These are phyloP conservation scores for Spheniscus humboldti DNA, from an alignment of 2,797 vertebrate genomes.

Conservation along the genomic window DNA sequence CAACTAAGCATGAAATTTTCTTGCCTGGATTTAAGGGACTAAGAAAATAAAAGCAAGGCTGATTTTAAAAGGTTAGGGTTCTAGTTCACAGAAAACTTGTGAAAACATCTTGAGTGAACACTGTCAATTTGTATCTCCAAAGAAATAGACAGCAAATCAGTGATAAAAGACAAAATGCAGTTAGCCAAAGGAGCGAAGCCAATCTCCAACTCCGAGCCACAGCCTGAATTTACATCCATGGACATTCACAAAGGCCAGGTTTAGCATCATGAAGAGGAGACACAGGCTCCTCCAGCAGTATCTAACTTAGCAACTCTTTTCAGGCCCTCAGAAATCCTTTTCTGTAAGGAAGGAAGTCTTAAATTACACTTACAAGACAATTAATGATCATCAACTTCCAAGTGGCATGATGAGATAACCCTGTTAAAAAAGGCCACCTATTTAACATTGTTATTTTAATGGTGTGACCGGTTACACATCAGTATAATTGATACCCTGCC, in stretches of 20 bases:
- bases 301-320: not conserved
- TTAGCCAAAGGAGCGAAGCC: not conserved
- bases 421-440: not conserved
- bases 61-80: not conserved
- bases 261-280: not conserved
- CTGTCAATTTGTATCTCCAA: not conserved
- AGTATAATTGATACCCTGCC: not conserved
- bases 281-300: not conserved
- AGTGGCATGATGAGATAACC: not conserved
- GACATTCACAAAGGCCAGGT: not conserved
- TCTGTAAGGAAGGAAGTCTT: not conserved
- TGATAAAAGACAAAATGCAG: not conserved
- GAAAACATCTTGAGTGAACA: not conserved
- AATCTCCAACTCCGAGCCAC: not conserved
- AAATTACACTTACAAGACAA: not conserved
- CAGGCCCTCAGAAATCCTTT: not conserved
- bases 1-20: not conserved
- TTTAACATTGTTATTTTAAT: constrained; percentile 12
- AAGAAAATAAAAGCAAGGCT: not conserved
- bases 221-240: not conserved
- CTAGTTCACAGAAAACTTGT: not conserved
- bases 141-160: not conserved
- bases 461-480: not conserved
- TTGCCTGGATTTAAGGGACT: not conserved
- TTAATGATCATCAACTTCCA: not conserved